Base-by-base conservation (phyloP, 2,113 vertebrate species). In the Atherinomorus stipes region DNA sequence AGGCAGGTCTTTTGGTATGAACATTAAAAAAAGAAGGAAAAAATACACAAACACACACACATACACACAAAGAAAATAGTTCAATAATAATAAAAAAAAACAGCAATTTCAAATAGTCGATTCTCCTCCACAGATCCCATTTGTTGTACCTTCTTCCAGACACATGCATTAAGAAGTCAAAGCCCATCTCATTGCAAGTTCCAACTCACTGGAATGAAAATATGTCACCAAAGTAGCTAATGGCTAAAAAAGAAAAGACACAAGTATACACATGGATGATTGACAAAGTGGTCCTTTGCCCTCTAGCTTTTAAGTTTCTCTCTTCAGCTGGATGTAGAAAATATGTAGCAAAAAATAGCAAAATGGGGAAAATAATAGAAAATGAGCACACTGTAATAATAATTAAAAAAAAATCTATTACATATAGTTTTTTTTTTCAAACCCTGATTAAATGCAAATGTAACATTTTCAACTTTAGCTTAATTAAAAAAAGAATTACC, bases 241-340 rank as follows among this genome's bases (percentile, higher is more conserved):
- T 47, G 66, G 71, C 57, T 54, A 50, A 64, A 71, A 60, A 61
- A 44, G 63, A 21, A 42, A 51, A 60, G 34, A 66, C 19, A 66
- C 28, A 47, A 13, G 7, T 31, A 47, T 50, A 49, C 51, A 45
- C 53, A 37, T 28, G 47, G 54, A 78, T 53, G 70, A 67, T 8
- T 58, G 57, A 73, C 66, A 78, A 73, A 75, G 47, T 70, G 21
- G 44, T 34, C 45, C n/a, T 71, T 49, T 42, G 45, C 70, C 58
- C 38, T 42, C 40, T 50, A 63, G 47, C 47, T 81, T 79, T 45
- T 65, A 74, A 70, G 34, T 57, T 70, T 65, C 25, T 26, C 40
- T 71, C 57, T 60, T 18, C 25, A 1, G 50, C 47, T 53, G 37
- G 3, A 54, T 38, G 38, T n/a, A n/a, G n/a, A n/a, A n/a, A n/a